Evolutionary conservation across 2,888 invertebrate species (phyloP).

Genomic region (Steinernema scapterisci): DNA sequence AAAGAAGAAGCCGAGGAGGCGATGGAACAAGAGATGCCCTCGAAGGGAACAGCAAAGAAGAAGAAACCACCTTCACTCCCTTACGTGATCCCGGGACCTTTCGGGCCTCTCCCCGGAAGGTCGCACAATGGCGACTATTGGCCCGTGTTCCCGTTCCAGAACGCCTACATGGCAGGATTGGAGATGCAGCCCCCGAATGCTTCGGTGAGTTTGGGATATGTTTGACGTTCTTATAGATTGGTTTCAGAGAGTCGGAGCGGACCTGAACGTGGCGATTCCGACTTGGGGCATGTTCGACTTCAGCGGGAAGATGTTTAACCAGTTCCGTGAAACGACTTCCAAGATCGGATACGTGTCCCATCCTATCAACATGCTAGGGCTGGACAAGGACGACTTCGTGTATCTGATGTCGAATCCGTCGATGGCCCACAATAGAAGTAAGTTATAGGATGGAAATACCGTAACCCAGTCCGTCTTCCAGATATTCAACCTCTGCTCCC

Average conservation of each 20-base stretch:
- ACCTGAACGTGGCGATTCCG: constrained; percentile 57
- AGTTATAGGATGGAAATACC: neutral
- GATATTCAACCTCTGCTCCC: constrained; percentile 52
- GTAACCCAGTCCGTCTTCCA: constrained; percentile 19
- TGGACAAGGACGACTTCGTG: constrained; percentile 55
- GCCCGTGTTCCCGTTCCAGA: constrained; percentile 4
- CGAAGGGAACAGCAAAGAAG: neutral
- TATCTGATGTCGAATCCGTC: constrained; percentile 52
- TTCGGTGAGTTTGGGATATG: no score
- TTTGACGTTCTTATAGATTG: neutral
- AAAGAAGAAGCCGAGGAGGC: constrained; percentile 17
- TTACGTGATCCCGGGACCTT: constrained; percentile 5
- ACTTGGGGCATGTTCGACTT: constrained; percentile 60
- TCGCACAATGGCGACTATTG: constrained; percentile 29
- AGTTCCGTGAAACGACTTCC: constrained; percentile 36
- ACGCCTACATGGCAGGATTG: neutral
- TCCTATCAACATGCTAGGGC: constrained; percentile 60
- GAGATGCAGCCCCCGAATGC: neutral
- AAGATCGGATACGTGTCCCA: constrained; percentile 58
- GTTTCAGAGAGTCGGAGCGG: constrained; percentile 59
- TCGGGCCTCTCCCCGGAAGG: neutral
- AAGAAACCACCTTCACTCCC: neutral
- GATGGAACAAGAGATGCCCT: neutral
- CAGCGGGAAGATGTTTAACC: constrained; percentile 54
- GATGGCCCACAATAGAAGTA: constrained; percentile 52